Base-by-base conservation (phyloP, 2,797 vertebrate species). In the Eulemur coronatus region DNA sequence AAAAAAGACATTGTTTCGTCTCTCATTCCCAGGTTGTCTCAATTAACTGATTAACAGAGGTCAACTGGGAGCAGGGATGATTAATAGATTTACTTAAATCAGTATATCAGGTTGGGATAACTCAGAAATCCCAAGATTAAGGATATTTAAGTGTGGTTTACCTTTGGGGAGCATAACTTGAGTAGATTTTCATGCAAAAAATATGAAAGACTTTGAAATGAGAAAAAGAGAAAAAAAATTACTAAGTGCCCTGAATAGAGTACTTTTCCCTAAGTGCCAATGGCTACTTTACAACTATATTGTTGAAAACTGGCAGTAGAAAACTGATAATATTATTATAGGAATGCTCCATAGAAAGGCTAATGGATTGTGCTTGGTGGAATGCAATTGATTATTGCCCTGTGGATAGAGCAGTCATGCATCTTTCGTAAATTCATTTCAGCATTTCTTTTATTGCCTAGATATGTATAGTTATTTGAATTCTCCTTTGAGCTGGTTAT, bases 71-170 rank as follows among this genome's bases (percentile, higher is more conserved):
- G 22, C 13, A 92, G 52, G 30, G 46, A 48, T 94, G 28, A 84
- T 33, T 22, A 50, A 87, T 80, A 17, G 52, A 70, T 35, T 84
- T 55, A 22, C 57, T 86, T 85, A 87, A 92, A 84, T 48, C 10
- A 81, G 1, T 50, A 35, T 84, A 59, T 82, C 70, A 35, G 76
- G 28, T 76, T 67, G 24, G 12, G 7, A 55, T 33, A 81, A 87
- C 75, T 84, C 86, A 76, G 63, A 95, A 89, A 65, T 89, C 33
- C 24, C 41, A 79, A 86, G 55, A 72, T 72, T 28, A 85, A 96
- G 67, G 22, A 10, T 52, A 7, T 73, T 90, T 72, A 67, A 46
- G 11, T 28, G 50, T 57, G 46, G 4, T 61, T 89, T 46, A 70
- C 41, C 57, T 81, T 76, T 78, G 30, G 11, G 35, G 15, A 84